Conservation (phyloP, 2,113 vertebrate genomes). For the Thunnus maccoyii region DNA sequence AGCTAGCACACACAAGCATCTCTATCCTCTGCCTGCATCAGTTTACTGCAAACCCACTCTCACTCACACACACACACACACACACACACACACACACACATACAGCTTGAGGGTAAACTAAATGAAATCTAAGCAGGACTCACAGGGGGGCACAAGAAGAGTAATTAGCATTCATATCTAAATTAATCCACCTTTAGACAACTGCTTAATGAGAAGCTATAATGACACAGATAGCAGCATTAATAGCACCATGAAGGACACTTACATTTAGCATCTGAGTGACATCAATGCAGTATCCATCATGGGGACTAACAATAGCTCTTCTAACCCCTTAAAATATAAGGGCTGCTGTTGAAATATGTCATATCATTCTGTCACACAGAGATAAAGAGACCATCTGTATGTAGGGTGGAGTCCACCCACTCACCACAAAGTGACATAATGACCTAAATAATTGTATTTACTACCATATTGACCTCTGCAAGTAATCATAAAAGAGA, state of each 20-base stretch:
- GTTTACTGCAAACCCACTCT: too few species aligned
- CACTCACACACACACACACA: neutral
- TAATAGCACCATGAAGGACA: conserved; percentile 12
- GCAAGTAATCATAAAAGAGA: too few species aligned
- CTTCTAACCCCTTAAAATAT: neutral
- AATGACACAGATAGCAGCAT: conserved; percentile 12
- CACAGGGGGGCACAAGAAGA: conserved; percentile 35
- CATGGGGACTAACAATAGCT: neutral
- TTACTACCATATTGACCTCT: too few species aligned
- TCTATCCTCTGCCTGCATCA: too few species aligned
- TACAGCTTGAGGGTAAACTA: too few species aligned
- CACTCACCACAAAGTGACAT: too few species aligned
- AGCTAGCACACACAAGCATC: too few species aligned
- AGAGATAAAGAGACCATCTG: too few species aligned
- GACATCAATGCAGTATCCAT: neutral
- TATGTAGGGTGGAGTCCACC: too few species aligned
- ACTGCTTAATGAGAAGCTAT: conserved; percentile 26
- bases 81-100: conserved; percentile 2
- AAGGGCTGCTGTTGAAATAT: too few species aligned
- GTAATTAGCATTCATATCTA: conserved; percentile 60
- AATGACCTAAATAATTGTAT: too few species aligned
- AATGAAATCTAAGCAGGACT: conserved; percentile 24
- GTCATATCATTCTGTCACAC: too few species aligned
- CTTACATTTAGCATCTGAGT: neutral
- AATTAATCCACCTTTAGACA: conserved; percentile 43